Base-by-base conservation (phyloP, 2,797 vertebrate genomes). In the Pipistrellus pygmaeus region DNA sequence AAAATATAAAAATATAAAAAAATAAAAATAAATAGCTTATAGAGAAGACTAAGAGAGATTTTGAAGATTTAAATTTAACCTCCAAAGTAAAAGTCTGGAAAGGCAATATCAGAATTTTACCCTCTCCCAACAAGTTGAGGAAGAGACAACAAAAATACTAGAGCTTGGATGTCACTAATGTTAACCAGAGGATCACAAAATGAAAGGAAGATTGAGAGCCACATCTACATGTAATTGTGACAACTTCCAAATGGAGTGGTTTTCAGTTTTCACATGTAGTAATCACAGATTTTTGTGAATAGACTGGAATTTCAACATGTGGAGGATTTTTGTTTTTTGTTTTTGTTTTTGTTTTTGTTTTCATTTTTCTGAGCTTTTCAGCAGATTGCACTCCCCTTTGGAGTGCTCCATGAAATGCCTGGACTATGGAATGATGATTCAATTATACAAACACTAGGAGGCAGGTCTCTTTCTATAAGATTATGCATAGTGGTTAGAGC, bases 341-440 rank as follows among this genome's bases (percentile, higher is more conserved):
- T 32, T 88, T 55, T 21, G 20, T 55, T 55, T 55, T 55, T 55
- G 53, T 30, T 78, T 89, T 66, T 27, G 30, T 21, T 68, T n/a
- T n/a, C n/a, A n/a, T n/a, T n/a, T 55, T 88, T 73, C 25, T 15
- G 15, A 85, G 23, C 30, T 89, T 93, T 66, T 32, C 32, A 46
- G 5, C 46, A 32, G 27, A 38, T 41, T 11, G 6, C 21, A 20
- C 23, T 32, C 21, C 64, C 25, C 85, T 95, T 86, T 41, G 17
- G n/a, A 91, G 78, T 75, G 71, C 14, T 92, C 93, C 27, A 44
- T 46, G 38, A 87, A 85, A 35, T 53, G 30, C n/a, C 71, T 51
- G 5, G 7, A 14, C 32, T 25, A 13, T 6, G 41, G 38, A 85
- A 6, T 20, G 41, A 66, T 18, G 30, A 32, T 48, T 32, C 17